Evolutionary conservation across 2,888 invertebrate genomes (phyloP).

Genomic region (Cryptocephalus moraei): DNA sequence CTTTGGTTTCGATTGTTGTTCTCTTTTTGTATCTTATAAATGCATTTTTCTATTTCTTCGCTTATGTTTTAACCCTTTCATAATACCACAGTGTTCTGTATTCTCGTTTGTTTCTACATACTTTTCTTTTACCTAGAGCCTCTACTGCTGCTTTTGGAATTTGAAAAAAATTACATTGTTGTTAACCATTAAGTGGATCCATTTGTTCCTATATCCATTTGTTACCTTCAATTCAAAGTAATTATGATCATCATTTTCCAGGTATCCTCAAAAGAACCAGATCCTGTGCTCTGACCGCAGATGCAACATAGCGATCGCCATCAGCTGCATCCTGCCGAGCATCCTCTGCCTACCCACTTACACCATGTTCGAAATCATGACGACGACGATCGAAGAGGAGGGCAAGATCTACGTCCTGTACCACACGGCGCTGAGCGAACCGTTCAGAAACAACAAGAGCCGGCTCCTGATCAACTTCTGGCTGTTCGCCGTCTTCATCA

Average conservation of each 20-base stretch:
- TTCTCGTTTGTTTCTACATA: too few species aligned
- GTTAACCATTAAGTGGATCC: too few species aligned
- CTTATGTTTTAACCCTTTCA: too few species aligned
- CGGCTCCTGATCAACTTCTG: constrained; percentile 58
- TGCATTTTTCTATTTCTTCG: too few species aligned
- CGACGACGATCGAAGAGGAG: constrained; percentile 43
- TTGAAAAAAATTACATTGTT: too few species aligned
- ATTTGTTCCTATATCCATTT: too few species aligned
- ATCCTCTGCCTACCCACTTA: constrained; percentile 78
- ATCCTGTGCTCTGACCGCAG: constrained; percentile 66
- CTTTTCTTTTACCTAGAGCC: too few species aligned
- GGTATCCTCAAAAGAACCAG: constrained; percentile 68
- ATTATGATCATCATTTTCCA: constrained; percentile 32
- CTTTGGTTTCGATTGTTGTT: too few species aligned
- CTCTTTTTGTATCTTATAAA: too few species aligned
- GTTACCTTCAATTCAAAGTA: too few species aligned
- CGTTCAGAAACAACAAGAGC: constrained; percentile 33
- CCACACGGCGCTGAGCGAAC: constrained; percentile 40
- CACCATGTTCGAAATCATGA: constrained; percentile 55
- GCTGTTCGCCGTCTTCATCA: constrained; percentile 71
- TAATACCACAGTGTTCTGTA: too few species aligned
- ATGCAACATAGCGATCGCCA: constrained; percentile 64
- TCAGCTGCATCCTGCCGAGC: constrained; percentile 67
- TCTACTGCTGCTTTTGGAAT: too few species aligned
- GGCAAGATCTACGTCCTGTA: constrained; percentile 50